Conservation (phyloP, 2,888 invertebrate species). For the Cepaea hortensis region DNA sequence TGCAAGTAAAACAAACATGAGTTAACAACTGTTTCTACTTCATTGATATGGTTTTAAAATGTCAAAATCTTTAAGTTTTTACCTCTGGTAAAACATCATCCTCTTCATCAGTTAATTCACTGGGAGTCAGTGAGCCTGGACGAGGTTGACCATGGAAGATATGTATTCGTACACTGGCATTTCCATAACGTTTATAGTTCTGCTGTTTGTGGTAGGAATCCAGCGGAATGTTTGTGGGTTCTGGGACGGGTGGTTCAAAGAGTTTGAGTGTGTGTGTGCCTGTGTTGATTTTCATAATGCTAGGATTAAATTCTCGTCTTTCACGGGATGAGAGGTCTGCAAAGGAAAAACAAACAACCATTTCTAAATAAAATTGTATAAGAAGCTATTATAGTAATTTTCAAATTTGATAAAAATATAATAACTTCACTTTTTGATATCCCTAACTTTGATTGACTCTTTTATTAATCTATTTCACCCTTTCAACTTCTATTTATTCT, state of each 20-base stretch:
- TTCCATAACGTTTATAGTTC: conserved; percentile 63
- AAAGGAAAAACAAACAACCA: neutral
- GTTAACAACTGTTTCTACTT: no score
- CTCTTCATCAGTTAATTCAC: conserved; percentile 70
- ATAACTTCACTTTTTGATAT: no score
- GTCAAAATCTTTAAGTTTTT: neutral
- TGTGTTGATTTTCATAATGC: conserved; percentile 65
- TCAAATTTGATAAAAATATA: no score
- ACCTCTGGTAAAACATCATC: conserved; percentile 71
- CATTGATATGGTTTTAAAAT: neutral
- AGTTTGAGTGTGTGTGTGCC: conserved; percentile 70
- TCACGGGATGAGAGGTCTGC: conserved; percentile 60
- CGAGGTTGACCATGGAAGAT: conserved; percentile 71
- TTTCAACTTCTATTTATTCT: no score
- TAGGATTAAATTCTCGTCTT: conserved; percentile 63
- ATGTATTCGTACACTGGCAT: conserved; percentile 67
- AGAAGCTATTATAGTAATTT: no score
- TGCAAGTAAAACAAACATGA: no score
- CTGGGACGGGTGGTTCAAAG: conserved; percentile 70
- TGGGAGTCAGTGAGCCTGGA: conserved; percentile 74
- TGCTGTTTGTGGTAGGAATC: conserved; percentile 64
- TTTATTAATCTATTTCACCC: no score
- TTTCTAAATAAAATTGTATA: no score
- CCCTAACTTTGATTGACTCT: no score
- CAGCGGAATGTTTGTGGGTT: conserved; percentile 64